Evolutionary conservation across 2,113 vertebrate genomes (phyloP), one percentile per base, ranked within the genome.

Genomic region (Procapra przewalskii): DNA sequence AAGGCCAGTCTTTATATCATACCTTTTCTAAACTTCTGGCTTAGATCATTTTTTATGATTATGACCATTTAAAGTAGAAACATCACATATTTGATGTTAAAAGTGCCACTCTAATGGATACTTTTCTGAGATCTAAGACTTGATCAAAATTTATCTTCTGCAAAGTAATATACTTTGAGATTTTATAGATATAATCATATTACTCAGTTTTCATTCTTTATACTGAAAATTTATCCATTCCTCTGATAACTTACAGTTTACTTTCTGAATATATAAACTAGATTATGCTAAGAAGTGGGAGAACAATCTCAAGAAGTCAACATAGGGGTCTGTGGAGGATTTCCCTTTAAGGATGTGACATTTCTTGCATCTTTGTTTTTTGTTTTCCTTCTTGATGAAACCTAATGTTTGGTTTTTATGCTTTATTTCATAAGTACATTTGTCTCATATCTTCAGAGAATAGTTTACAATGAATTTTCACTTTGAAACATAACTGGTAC

Each of bases 241-340:
- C 6, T 88, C 23, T 71, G 21, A 80, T 55, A 93, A 91, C 59
- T 91, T 55, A 75, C 55, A 75, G n/a, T n/a, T 92, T 55, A 86
- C 83, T 89, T 95, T 80, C 36, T 59, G 67, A 96, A 45, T 2
- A 21, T 48, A 55, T 67, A 57, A 90, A 64, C n/a, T 84, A 81
- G 36, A 50, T 50, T 88, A n/a, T 91, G 36, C 88, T 92, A 90
- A 14, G 14, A 79, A 87, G 52, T 15, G 14, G 27, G 3, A 83
- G 13, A 6, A 16, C 21, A 55, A 13, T 91, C 91, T 87, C 12
- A 31, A 43, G n/a, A n/a, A 88, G 7, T 79, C 40, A 50, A 4
- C 21, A 19, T 7, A 29, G 21, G 9, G n/a, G 19, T n/a, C 87
- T 43, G 7, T 14, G 40, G 23, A 5, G 9, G 3, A 0, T 14